These are phyloP conservation scores for Procambarus clarkii DNA, from an alignment of 1,140 invertebrate genomes.

Conservation along the genomic window DNA sequence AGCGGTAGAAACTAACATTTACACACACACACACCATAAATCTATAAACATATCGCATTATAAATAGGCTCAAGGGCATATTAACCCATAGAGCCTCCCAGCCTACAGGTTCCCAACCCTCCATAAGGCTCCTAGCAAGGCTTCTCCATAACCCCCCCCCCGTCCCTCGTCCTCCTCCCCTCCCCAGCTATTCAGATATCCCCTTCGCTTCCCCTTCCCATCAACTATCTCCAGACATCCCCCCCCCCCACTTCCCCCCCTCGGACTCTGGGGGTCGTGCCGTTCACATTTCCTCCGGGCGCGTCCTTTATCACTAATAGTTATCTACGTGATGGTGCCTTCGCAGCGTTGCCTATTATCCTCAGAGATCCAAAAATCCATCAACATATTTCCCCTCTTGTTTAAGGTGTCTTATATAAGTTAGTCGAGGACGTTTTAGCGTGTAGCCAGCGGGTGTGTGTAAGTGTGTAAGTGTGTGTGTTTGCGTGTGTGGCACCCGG, in stretches of 20 bases:
- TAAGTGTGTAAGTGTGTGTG: too few species aligned
- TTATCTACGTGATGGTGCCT: slow-evolving; percentile 59
- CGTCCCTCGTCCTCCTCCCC: not conserved
- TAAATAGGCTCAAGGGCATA: too few species aligned
- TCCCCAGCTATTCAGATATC: not conserved
- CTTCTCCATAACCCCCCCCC: not conserved
- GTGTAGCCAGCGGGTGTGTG: too few species aligned
- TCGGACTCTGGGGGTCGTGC: not conserved
- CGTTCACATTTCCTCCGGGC: slow-evolving; percentile 28
- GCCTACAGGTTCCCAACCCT: too few species aligned
- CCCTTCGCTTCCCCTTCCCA: not conserved
- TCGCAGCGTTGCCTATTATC: not conserved
- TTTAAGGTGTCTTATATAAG: too few species aligned
- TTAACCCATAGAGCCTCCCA: too few species aligned
- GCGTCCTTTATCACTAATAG: slow-evolving; percentile 62
- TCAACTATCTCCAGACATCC: not conserved
- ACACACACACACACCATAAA: too few species aligned
- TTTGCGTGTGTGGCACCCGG: too few species aligned
- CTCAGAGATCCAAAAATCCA: not conserved
- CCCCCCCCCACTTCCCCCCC: not conserved
- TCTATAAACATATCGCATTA: too few species aligned
- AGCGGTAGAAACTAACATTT: too few species aligned
- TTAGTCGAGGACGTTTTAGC: too few species aligned
- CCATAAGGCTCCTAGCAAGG: not conserved
- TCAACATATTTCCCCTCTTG: not conserved